These are phyloP conservation scores for Phaenicophaeus curvirostris DNA, from an alignment of 2,797 vertebrate species.

Conservation along the genomic window DNA sequence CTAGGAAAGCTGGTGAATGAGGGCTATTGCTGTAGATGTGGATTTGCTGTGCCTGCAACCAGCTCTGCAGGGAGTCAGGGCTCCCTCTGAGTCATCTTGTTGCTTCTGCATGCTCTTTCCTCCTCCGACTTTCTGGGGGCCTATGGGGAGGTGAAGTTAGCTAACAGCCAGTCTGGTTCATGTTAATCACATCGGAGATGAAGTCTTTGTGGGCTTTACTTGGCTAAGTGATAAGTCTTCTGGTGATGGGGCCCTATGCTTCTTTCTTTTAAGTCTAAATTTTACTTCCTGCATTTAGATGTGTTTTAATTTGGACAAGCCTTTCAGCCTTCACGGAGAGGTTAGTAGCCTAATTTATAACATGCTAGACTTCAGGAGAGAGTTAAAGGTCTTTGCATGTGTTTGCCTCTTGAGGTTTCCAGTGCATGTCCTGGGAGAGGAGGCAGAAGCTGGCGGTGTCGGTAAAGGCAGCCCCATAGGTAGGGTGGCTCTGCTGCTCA, in stretches of 20 bases:
- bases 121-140: background rate
- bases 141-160: background rate
- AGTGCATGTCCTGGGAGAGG: background rate
- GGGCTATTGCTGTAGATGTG: background rate
- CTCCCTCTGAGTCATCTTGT: background rate
- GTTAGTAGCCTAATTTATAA: background rate
- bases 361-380: background rate
- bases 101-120: background rate
- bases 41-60: background rate
- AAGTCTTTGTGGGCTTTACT: background rate
- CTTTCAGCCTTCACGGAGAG: background rate
- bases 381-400: background rate
- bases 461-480: background rate
- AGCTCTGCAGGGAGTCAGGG: background rate
- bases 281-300: background rate
- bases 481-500: rapidly evolving
- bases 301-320: background rate
- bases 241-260: background rate
- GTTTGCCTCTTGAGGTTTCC: background rate
- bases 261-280: background rate
- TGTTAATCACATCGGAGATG: background rate
- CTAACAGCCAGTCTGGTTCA: background rate
- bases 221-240: background rate
- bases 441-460: background rate
- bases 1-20: background rate